A percentile compares a stretch with the other conserved stretches of the same genome.
Conservation (phyloP, 1,140 invertebrate species). For the Lethrus apterus region DNA sequence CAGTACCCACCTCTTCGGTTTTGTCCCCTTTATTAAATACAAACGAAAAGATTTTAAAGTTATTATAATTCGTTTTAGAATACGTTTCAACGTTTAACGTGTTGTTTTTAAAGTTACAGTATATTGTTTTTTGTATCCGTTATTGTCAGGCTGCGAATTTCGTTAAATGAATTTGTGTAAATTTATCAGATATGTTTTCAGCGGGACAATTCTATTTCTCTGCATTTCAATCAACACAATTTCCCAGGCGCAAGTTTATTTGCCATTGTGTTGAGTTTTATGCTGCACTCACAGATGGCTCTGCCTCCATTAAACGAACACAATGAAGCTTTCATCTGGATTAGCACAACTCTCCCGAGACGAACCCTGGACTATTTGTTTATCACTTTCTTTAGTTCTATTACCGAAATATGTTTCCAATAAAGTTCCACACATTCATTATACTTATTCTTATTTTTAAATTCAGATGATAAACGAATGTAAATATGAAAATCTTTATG, state of each 20-base stretch:
- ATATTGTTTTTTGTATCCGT: not conserved
- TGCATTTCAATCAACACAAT: slow-evolving; percentile 29
- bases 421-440: not conserved
- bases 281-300: slow-evolving; percentile 26
- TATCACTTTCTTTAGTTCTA: slow-evolving; percentile 24
- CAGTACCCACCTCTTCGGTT: slow-evolving; percentile 14
- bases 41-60: slow-evolving; percentile 13
- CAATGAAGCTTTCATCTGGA: slow-evolving; percentile 35
- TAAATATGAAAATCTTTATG: too few species aligned
- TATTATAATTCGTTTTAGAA: slow-evolving; percentile 8
- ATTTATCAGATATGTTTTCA: slow-evolving; percentile 16
- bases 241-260: slow-evolving; percentile 28
- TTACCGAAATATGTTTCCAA: slow-evolving; percentile 12
- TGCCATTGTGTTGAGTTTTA: slow-evolving; percentile 26
- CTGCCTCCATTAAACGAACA: slow-evolving; percentile 31
- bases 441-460: not conserved
- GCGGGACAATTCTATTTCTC: slow-evolving; percentile 16
- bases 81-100: not conserved
- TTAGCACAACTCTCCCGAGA: slow-evolving; percentile 33
- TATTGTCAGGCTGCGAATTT: not conserved
- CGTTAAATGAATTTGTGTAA: not conserved
- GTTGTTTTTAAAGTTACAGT: not conserved
- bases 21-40: slow-evolving; percentile 9
- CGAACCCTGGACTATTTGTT: slow-evolving; percentile 26
- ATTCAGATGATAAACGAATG: not conserved